Conservation (phyloP, 1,140 invertebrate species). For the Euura saliciscinereae region DNA sequence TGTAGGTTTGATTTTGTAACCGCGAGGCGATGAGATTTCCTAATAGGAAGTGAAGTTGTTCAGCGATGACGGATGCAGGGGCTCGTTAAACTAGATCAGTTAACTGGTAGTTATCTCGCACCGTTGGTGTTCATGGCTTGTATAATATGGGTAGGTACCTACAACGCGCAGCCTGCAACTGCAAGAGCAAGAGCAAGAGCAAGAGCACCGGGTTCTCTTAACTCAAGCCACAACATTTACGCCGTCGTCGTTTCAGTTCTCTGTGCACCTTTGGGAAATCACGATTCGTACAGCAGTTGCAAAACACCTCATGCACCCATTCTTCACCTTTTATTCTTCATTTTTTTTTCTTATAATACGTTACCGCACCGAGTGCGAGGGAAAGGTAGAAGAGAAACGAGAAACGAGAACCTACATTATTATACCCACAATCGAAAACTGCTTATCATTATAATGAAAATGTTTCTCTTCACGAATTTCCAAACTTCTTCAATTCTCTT, state of each 20-base stretch:
- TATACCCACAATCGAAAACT: too few species aligned
- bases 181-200: too few species aligned
- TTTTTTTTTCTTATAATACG: too few species aligned
- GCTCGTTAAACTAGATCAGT: slow-evolving; percentile 7
- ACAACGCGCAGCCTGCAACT: background rate
- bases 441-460: too few species aligned
- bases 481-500: background rate
- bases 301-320: too few species aligned
- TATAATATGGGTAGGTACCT: too few species aligned
- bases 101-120: slow-evolving; percentile 4
- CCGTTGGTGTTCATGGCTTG: too few species aligned
- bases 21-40: background rate
- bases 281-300: background rate
- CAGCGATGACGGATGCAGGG: background rate
- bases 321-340: too few species aligned
- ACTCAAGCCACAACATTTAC: background rate
- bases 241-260: background rate
- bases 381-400: too few species aligned
- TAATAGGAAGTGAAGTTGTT: slow-evolving; percentile 5
- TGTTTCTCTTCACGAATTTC: background rate
- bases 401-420: too few species aligned
- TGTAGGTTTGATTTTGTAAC: slow-evolving; percentile 4
- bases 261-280: slow-evolving; percentile 6
- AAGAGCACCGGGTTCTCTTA: background rate
- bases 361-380: too few species aligned